Conservation (phyloP, 1,140 invertebrate species). For the Saccostrea glomerata region DNA sequence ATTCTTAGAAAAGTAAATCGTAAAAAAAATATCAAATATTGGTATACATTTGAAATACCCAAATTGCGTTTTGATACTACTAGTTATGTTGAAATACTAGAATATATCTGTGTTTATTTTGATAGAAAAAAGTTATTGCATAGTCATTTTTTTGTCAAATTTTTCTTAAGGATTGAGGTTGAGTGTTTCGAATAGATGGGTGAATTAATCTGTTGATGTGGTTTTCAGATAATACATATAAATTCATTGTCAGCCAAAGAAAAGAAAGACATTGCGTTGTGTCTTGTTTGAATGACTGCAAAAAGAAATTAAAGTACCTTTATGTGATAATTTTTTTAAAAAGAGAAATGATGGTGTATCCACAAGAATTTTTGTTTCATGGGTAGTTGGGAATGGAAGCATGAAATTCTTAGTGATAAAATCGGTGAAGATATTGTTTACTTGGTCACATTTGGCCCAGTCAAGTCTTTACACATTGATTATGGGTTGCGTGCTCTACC, state of each 20-base stretch:
- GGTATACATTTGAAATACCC: not conserved
- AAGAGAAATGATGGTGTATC: slow-evolving; percentile 36
- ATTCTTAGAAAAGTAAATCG: not conserved
- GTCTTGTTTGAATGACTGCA: slow-evolving; percentile 14
- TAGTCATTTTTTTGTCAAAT: not conserved
- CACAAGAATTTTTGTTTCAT: slow-evolving; percentile 29
- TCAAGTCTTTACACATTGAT: slow-evolving; percentile 47
- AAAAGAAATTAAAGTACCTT: slow-evolving; percentile 35
- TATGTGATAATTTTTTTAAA: slow-evolving; percentile 40
- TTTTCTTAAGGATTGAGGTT: not conserved
- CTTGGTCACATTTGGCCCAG: slow-evolving; percentile 36
- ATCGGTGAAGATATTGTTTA: slow-evolving; percentile 37
- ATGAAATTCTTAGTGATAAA: slow-evolving; percentile 39
- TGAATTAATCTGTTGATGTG: slow-evolving; percentile 1
- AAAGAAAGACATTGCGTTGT: slow-evolving; percentile 25
- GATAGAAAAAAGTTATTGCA: not conserved
- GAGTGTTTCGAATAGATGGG: not conserved
- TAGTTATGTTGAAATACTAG: not conserved
- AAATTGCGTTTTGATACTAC: not conserved
- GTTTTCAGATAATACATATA: not conserved
- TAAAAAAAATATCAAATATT: not conserved
- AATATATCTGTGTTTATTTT: not conserved
- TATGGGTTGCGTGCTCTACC: slow-evolving; percentile 44
- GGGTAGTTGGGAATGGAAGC: slow-evolving; percentile 37
- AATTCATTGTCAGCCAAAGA: not conserved